phyloP scores from a whole-genome alignment of 2,888 invertebrate species.

The Synanthedon formicaeformis region DNA sequence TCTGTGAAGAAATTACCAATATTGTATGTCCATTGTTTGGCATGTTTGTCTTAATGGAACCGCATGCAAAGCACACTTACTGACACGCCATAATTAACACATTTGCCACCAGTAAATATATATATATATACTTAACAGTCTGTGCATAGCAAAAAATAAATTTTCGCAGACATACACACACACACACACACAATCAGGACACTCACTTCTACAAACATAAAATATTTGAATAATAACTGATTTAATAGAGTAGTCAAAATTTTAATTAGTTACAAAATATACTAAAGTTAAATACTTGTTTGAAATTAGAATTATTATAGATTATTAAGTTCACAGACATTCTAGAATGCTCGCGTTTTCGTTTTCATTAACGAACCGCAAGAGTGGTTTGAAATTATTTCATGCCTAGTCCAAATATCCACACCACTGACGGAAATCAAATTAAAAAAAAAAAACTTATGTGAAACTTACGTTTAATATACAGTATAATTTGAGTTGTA shows the following conservation, averaged over 20 bases:
- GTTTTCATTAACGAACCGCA: too few species aligned
- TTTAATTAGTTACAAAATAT: background rate
- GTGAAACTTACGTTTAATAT: too few species aligned
- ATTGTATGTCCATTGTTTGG: slow-evolving; percentile 24
- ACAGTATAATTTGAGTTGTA: too few species aligned
- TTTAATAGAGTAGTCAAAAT: slow-evolving; percentile 7
- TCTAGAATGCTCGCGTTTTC: too few species aligned
- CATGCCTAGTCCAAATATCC: too few species aligned
- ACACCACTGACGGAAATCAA: too few species aligned
- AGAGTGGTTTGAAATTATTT: too few species aligned
- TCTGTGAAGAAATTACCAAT: background rate
- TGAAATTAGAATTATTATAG: too few species aligned
- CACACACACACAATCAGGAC: slow-evolving; percentile 33
- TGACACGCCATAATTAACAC: slow-evolving; percentile 33
- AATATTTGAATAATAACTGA: slow-evolving; percentile 13
- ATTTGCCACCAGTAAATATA: slow-evolving; percentile 13
- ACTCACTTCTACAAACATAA: slow-evolving; percentile 27
- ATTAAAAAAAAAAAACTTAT: too few species aligned
- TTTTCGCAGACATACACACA: slow-evolving; percentile 28
- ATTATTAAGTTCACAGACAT: too few species aligned
- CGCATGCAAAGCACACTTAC: slow-evolving; percentile 58
- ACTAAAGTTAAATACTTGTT: background rate
- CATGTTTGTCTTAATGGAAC: slow-evolving; percentile 41
- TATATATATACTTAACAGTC: background rate
- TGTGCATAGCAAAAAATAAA: slow-evolving; percentile 19